Evolutionary conservation across 2,888 invertebrate species (phyloP), one percentile per base, ranked within the genome.

Genomic region (Andrena bicolor): DNA sequence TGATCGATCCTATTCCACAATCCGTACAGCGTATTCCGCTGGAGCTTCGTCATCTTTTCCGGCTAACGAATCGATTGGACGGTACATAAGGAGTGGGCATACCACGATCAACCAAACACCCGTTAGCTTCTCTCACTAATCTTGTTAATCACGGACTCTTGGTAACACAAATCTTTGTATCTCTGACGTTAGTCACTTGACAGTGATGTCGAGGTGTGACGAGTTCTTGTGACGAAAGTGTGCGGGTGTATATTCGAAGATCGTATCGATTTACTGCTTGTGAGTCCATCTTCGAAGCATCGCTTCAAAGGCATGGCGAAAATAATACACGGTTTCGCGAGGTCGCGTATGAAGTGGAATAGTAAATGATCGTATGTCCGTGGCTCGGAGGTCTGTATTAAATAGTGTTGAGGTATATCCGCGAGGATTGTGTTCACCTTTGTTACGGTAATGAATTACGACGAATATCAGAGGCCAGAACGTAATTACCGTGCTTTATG

Each of bases 101-200:
- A 13, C 26, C 51, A 49, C 26, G 30, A 16, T 32, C 28, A 65
- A 74, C 41, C 49, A 71, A 66, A 68, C 58, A 56, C 2, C 61
- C 71, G 16, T 76, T 71, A 48, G 35, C 70, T 63, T 64, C 20
- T n/a, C 20, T 56, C n/a, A 20, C 32, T 26, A 41, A 10, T 23
- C 10, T 66, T 73, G 49, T 80, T 68, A 72, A 72, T 68, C 53
- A 35, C 63, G 32, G 28, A 32, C 30, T 71, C 32, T 76, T 16
- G 32, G 32, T 32, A 10, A 63, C 49, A 72, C 66, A 63, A 63
- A 69, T 73, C 16, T 26, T 20, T 35, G 2, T 26, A 20, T 6
- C n/a, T n/a, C n/a, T n/a, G n/a, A 48, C 30, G 69, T 75, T 80
- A 74, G 74, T 65, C 63, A 74, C 60, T 63, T 30, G 74, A 69